Evolutionary conservation across 2,797 vertebrate species (phyloP), one percentile per base, ranked within the genome.

Genomic region (Aulostomus chinensis): DNA sequence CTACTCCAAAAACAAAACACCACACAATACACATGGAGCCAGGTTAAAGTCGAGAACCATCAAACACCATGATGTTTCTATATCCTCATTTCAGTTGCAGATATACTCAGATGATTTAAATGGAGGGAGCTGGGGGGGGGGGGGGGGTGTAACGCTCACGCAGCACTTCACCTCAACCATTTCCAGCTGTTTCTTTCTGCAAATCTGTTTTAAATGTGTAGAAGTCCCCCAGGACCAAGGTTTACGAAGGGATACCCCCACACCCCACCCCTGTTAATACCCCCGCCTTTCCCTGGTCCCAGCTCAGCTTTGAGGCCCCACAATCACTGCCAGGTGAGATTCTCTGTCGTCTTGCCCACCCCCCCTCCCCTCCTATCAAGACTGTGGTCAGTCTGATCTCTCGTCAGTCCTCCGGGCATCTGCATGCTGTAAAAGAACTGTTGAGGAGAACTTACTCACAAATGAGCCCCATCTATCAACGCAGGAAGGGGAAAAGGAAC

Each of bases 151-250:
- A n/a, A n/a, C n/a, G n/a, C 22, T 32, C 9, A 3, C 31, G 49
- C 36, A 36, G 38, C 56, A 43, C 48, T 66, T 68, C 45, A 12
- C 48, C 33, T 9, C 64, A 84, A 74, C 58, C 47, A 58, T 8
- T 38, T 74, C 66, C 85, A 88, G 80, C 66, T 83, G 85, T 43
- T 78, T 71, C 62, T 68, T 10, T 31, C 70, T 72, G 57, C 45
- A 71, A 56, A 78, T 59, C 49, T 59, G 63, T 70, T 79, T 69
- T 62, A 35, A 83, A 78, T 42, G 48, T 57, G 52, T 6, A 47
- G 52, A 57, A 33, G 56, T 48, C 66, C 58, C 48, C 25, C 13
- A 43, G 71, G 74, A 51, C 12, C 4, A 2, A 33, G 52, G 49
- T 65, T 75, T 64, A 57, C 58, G 29, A 39, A 49, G 15, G 50